Percentiles rank a stretch among this genome's conserved stretches.
Conservation (phyloP, 2,113 vertebrate species). For the Hydrochoerus hydrochaeris region DNA sequence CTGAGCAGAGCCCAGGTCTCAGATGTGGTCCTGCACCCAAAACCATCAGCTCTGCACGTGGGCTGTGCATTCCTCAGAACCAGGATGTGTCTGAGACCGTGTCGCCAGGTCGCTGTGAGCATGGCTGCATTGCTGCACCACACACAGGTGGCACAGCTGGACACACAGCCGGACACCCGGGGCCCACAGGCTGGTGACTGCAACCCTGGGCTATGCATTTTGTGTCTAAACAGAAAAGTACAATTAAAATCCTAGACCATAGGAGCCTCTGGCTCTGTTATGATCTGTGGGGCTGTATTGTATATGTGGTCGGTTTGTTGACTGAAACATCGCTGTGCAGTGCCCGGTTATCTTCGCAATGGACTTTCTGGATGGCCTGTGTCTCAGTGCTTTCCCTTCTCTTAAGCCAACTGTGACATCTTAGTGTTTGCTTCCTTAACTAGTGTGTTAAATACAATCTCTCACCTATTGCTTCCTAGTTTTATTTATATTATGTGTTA, state of each 20-base stretch:
- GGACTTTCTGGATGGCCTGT: fast-evolving
- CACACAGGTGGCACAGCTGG: not conserved
- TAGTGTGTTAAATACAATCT: not conserved
- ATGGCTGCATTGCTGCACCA: not conserved
- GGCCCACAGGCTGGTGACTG: not conserved
- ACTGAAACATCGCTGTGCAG: not conserved
- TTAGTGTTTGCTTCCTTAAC: not conserved
- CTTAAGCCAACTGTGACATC: not conserved
- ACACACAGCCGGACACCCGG: not conserved
- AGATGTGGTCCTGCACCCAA: not conserved
- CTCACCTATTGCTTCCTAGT: not conserved
- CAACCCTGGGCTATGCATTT: not conserved
- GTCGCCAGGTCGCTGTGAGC: not conserved
- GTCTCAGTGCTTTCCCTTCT: not conserved
- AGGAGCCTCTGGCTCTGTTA: too few species aligned
- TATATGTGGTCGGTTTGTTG: fast-evolving
- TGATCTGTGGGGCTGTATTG: not conserved
- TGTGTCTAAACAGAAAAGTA: not conserved
- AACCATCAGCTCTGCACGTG: not conserved
- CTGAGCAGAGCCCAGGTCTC: not conserved
- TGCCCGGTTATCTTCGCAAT: too few species aligned
- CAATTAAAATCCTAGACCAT: not conserved
- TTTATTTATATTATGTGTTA: not conserved
- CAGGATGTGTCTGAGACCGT: not conserved
- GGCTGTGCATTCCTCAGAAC: not conserved